phyloP scores from a whole-genome alignment of 2,888 invertebrate species.

The Hemistola chrysoprasaria region DNA sequence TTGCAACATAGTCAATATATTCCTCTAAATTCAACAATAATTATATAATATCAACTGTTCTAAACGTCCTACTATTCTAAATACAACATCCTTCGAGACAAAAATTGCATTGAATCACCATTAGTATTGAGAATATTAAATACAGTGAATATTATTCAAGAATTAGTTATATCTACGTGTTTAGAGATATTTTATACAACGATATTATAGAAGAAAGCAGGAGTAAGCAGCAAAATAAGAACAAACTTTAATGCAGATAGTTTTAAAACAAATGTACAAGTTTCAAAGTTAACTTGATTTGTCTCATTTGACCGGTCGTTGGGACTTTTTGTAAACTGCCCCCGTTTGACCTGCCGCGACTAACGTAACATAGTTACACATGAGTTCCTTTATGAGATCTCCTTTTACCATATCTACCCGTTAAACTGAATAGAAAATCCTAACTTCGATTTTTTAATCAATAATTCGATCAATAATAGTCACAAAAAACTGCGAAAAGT shows the following conservation, averaged over 20 bases:
- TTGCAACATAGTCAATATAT: conserved; percentile 79
- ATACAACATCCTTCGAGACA: conserved; percentile 68
- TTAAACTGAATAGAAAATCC: too few relatives aligned
- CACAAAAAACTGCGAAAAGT: too few relatives aligned
- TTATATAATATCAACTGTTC: conserved; percentile 48
- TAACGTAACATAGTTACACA: too few relatives aligned
- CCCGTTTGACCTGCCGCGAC: too few relatives aligned
- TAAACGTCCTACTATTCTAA: conserved; percentile 51
- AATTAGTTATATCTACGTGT: conserved; percentile 69
- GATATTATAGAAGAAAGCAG: conserved; percentile 66
- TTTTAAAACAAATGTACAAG: too few relatives aligned
- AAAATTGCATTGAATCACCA: conserved; percentile 80
- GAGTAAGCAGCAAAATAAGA: conserved; percentile 62
- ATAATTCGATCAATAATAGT: too few relatives aligned
- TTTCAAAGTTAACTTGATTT: too few relatives aligned
- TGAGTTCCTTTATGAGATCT: too few relatives aligned
- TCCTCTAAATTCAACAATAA: conserved; percentile 73
- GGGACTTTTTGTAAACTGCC: too few relatives aligned
- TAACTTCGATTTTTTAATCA: too few relatives aligned
- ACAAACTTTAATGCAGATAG: background rate
- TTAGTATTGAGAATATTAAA: conserved; percentile 55
- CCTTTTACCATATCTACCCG: too few relatives aligned
- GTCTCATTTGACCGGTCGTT: too few relatives aligned
- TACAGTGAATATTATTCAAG: conserved; percentile 63
- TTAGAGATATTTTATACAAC: conserved; percentile 68